Conservation (phyloP, 2,888 invertebrate species). For the Chrysotoxum bicinctum region DNA sequence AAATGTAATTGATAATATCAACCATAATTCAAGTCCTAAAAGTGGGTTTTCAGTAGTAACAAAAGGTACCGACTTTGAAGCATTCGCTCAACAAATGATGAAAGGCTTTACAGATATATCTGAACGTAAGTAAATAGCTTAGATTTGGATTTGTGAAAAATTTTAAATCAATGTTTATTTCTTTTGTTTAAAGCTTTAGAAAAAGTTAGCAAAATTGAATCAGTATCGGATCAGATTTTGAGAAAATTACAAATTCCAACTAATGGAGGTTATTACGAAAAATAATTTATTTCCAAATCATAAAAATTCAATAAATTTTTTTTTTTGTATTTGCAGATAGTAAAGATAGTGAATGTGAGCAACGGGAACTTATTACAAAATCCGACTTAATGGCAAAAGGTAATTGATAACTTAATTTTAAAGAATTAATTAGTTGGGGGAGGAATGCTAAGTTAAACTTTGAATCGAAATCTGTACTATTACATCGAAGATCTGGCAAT, state of each 20-base stretch:
- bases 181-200: not conserved
- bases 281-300: not conserved
- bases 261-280: not conserved
- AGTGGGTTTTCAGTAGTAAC: slow-evolving; percentile 2
- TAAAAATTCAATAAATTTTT: not conserved
- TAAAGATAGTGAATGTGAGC: not conserved
- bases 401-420: too few relatives aligned
- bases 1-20: not conserved
- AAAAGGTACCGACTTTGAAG: slow-evolving; percentile 5
- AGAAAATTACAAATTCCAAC: not conserved
- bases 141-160: not conserved
- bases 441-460: too few relatives aligned
- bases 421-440: too few relatives aligned
- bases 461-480: too few relatives aligned
- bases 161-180: not conserved
- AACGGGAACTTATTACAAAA: not conserved
- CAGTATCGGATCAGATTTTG: slow-evolving; percentile 1
- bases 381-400: not conserved
- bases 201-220: not conserved
- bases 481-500: too few relatives aligned
- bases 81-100: slow-evolving; percentile 14
- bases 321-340: not conserved
- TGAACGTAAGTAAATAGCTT: not conserved
- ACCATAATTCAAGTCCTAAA: not conserved
- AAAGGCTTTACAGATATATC: not conserved